Evolutionary conservation across 2,113 vertebrate species (phyloP), one percentile per base, ranked within the genome.

Genomic region (Myrmecobius fasciatus): DNA sequence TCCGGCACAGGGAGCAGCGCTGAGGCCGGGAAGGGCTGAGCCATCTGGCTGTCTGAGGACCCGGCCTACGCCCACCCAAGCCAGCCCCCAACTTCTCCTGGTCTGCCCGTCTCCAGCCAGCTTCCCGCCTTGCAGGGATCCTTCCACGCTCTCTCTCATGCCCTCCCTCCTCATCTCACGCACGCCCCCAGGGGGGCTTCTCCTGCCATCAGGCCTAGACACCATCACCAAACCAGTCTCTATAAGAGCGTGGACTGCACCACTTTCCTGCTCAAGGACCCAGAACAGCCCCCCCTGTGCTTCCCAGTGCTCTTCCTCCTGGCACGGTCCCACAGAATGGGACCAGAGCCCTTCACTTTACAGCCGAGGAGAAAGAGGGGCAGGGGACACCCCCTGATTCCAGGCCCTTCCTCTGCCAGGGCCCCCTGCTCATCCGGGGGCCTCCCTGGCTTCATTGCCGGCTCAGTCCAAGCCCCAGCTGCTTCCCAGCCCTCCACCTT

Each of bases 251-350:
- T 52, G 54, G 47, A 83, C 83, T 36, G 36, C 22, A 46, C 9
- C 25, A 52, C 52, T 48, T 52, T 91, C 67, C 92, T 36, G 36
- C 43, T 93, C 90, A 93, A 89, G 60, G 67, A 51, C 46, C 51
- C 92, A 94, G 90, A 91, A 53, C 20, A 48, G 51, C 89, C 26
- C 9, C 26, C 9, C 83, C 89, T 91, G 20, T 90, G 52, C 46
- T 93, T 90, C 94, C 31, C 95, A 52, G 54, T 47, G 93, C 36
- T 94, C 53, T 67, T 96, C 46, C 53, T 48, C 6, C 53, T 1
- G 53, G 9, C 17, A 94, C 56, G 56, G 52, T 95, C 90, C 54
- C 90, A 52, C 47, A 60, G 26, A 60, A 60, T 28, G 54, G 6
- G 8, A 28, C 26, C 54, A 28, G 3, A 28, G 12, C 54, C 9